A percentile compares a stretch with the other conserved stretches of the same genome.
These are phyloP conservation scores for Philypnodon macrostomus DNA, from an alignment of 2,797 vertebrate genomes.

Conservation along the genomic window DNA sequence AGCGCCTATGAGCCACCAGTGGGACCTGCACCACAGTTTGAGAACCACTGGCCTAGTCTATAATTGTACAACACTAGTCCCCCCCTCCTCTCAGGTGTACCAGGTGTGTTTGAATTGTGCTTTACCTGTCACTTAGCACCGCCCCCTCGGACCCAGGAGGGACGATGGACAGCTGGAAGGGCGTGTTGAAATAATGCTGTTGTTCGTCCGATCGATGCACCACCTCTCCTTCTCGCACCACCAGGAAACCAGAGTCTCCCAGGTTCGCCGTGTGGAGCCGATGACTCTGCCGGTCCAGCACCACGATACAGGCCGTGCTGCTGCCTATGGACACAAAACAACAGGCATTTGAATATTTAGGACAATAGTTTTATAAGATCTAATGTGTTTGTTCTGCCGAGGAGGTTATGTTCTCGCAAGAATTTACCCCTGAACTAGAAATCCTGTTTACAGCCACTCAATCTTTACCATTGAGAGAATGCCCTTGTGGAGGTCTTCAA, in stretches of 20 bases:
- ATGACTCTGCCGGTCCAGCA: constrained; percentile 92
- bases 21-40: no score
- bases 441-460: no score
- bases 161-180: constrained; percentile 95
- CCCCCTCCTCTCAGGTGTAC: neutral
- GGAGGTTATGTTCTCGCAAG: no score
- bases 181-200: constrained; percentile 99
- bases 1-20: no score
- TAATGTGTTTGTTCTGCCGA: no score
- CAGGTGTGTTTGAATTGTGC: neutral
- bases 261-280: constrained; percentile 93
- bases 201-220: constrained; percentile 97
- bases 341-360: no score
- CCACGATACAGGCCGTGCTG: constrained; percentile 96
- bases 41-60: no score
- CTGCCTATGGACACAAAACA: constrained; percentile 81
- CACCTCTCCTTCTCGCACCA: constrained; percentile 93
- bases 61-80: no score
- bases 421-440: no score
- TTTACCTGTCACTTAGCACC: constrained; percentile 94
- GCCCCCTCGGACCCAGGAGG: constrained; percentile 92
- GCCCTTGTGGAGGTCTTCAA: no score
- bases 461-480: no score
- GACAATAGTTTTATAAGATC: no score
- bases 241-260: constrained; percentile 94